Percentiles rank a stretch among this genome's conserved stretches.
phyloP scores from a whole-genome alignment of 2,888 invertebrate species.

The Torymus texanus region DNA sequence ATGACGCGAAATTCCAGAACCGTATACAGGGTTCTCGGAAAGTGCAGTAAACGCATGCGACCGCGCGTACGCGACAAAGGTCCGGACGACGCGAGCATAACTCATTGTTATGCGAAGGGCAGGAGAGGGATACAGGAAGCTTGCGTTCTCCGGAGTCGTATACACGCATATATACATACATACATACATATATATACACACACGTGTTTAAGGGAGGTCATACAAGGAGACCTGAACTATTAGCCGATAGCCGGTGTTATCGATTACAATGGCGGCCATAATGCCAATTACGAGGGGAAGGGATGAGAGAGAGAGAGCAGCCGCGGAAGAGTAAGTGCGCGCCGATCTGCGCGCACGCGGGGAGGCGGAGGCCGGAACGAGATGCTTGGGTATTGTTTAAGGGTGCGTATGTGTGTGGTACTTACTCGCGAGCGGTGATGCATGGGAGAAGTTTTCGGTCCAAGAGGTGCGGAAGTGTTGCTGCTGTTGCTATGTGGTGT shows the following conservation, averaged over 20 bases:
- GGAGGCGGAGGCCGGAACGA: neutral
- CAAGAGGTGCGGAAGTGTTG: no score
- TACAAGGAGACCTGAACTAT: slow-evolving; percentile 39
- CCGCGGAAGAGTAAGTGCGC: slow-evolving; percentile 51
- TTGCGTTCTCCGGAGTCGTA: slow-evolving; percentile 11
- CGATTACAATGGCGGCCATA: slow-evolving; percentile 51
- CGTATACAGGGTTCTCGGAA: neutral
- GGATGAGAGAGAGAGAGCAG: neutral
- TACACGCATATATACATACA: slow-evolving; percentile 5
- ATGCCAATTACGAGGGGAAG: slow-evolving; percentile 51
- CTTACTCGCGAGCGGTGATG: no score
- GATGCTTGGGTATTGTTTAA: neutral
- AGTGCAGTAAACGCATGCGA: neutral
- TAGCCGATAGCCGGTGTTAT: slow-evolving; percentile 56
- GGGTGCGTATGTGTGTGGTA: no score
- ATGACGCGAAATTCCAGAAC: neutral
- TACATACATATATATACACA: no score
- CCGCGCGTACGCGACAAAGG: slow-evolving; percentile 40
- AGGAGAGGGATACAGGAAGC: neutral
- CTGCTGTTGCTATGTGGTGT: no score
- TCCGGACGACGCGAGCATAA: slow-evolving; percentile 36
- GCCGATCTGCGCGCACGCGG: slow-evolving; percentile 8
- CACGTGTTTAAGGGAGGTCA: no score
- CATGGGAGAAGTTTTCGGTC: no score
- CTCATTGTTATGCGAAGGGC: slow-evolving; percentile 48